Percentiles rank a stretch among this genome's conserved stretches.
phyloP scores from a whole-genome alignment of 2,113 vertebrate species.

The Miniopterus natalensis region DNA sequence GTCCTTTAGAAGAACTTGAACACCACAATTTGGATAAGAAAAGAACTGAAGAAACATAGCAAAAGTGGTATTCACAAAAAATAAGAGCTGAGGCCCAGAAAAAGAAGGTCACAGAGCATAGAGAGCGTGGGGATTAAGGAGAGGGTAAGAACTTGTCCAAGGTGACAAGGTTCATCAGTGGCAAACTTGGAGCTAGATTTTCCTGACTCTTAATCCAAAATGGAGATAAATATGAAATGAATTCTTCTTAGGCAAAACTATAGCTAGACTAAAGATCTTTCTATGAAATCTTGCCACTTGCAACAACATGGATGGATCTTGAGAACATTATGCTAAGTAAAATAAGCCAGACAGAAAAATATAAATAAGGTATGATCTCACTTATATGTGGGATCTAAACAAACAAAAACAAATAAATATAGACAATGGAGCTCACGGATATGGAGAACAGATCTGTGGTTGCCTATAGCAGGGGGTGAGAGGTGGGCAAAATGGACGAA shows the following conservation, averaged over 20 bases:
- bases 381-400: neutral
- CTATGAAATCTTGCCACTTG: neutral
- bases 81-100: conserved; percentile 43
- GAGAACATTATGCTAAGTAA: neutral
- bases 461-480: neutral
- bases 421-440: neutral
- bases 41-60: conserved; percentile 26
- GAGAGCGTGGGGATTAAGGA: neutral
- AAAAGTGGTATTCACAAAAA: conserved; percentile 51
- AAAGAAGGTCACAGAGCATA: neutral
- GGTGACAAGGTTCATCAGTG: conserved; percentile 8
- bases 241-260: neutral
- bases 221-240: conserved; percentile 48
- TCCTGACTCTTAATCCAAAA: neutral
- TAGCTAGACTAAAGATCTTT: conserved; percentile 1
- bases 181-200: conserved; percentile 45
- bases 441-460: neutral
- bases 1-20: conserved; percentile 39
- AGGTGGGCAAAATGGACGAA: neutral
- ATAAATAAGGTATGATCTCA: neutral
- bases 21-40: neutral
- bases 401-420: neutral
- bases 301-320: neutral
- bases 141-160: neutral
- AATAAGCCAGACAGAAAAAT: neutral